Base-by-base conservation (phyloP, 2,797 vertebrate genomes). In the Schizopygopsis pylzovi region DNA sequence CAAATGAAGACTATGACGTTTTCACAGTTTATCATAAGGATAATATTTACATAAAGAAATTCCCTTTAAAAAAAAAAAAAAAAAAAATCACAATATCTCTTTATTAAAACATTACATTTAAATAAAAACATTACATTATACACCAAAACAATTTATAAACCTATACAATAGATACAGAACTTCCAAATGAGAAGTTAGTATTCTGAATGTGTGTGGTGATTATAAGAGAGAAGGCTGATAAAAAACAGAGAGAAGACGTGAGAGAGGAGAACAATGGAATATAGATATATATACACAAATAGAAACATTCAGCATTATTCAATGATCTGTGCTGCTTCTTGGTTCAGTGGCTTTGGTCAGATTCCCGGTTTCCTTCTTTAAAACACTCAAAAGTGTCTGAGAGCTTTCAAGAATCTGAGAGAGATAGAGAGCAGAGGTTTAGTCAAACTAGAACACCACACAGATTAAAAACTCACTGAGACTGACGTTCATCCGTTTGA, bases 391-490 rank as follows among this genome's bases (percentile, higher is more conserved):
- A 72, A 99, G 91, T 3, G 96, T 97, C 94, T 99, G 97, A 3
- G 97, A 99, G 90, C 96, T 98, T 92, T 98, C 97, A 93, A 99
- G 90, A 90, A 99, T 97, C 98, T 99, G 90, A 47, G 18, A 85
- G n/a, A 52, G 16, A 16, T 2, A 43, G 4, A 68, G 4, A 80
- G 43, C 1, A 73, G 6, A 11, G 22, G 22, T 25, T 59, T 22
- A 68, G 33, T 81, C 5, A 81, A 54, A 70, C 41, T 7, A 16
- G 13, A 65, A 65, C 13, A 33, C 13, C 61, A 28, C 61, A 28
- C 11, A 61, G 59, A 61, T 61, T 5, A 6, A 1, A 52, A 49
- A 9, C 6, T 4, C 56, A 59, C 56, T 2, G 5, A 59, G 20
- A 56, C 54, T 22, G 54, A 54, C 4, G 8, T 11, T 59, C 20